phyloP scores from a whole-genome alignment of 2,797 vertebrate species.

The Falco cherrug region DNA sequence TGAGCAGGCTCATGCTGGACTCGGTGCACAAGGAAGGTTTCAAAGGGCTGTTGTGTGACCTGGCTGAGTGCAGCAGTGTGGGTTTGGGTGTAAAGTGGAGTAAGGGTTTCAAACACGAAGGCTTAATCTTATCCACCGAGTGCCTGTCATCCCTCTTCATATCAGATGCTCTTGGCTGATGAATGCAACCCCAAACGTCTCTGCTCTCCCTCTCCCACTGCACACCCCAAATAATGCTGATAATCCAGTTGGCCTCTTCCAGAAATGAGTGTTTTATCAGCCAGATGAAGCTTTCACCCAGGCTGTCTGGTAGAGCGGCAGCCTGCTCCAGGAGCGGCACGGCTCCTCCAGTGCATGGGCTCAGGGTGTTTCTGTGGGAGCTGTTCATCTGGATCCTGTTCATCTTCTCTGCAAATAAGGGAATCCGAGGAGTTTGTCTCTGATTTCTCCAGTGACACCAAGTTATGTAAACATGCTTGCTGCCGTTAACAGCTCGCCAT shows the following conservation, averaged over 20 bases:
- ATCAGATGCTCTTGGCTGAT: neutral
- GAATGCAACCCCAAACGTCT: neutral
- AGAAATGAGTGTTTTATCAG: neutral
- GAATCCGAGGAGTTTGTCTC: neutral
- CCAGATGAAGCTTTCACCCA: neutral
- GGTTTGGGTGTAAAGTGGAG: neutral
- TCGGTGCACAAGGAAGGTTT: neutral
- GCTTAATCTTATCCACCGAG: neutral
- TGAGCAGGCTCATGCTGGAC: accelerated
- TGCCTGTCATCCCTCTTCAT: neutral
- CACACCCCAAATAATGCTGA: neutral
- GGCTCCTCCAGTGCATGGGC: neutral
- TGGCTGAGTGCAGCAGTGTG: accelerated
- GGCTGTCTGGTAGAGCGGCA: accelerated
- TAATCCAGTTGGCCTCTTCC: neutral
- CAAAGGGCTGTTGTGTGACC: neutral
- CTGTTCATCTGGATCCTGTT: neutral
- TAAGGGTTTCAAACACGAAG: neutral
- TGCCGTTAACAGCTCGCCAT: neutral
- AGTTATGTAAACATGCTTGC: neutral
- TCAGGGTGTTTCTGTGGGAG: neutral
- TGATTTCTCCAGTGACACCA: neutral
- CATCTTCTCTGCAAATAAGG: neutral
- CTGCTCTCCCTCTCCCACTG: neutral
- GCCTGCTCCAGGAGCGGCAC: accelerated